These are phyloP conservation scores for Heliconius ismenius DNA, from an alignment of 2,888 invertebrate genomes.

Conservation along the genomic window DNA sequence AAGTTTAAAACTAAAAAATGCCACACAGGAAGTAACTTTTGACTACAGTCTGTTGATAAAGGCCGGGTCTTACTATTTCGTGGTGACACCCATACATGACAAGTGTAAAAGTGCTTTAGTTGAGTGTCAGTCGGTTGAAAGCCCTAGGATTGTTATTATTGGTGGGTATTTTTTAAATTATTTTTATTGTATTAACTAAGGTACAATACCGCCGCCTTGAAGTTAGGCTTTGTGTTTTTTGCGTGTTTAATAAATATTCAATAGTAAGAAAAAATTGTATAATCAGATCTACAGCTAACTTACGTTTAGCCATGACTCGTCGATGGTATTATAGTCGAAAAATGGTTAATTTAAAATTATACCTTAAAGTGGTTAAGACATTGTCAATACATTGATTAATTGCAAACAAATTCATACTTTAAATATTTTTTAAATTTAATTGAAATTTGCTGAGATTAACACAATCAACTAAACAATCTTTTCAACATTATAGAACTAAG, in stretches of 20 bases:
- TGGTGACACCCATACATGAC: slow-evolving; percentile 64
- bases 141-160: slow-evolving; percentile 65
- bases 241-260: neutral
- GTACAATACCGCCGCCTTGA: neutral
- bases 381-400: neutral
- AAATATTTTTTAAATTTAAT: neutral
- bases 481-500: neutral
- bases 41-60: slow-evolving; percentile 62
- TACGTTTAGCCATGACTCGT: no score
- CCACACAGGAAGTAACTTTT: slow-evolving; percentile 61
- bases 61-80: slow-evolving; percentile 65
- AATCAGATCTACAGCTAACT: neutral
- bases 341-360: neutral
- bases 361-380: neutral
- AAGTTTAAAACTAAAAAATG: slow-evolving; percentile 52
- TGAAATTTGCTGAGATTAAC: neutral
- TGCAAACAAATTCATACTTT: neutral
- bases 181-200: neutral
- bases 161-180: slow-evolving; percentile 56
- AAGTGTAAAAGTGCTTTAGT: slow-evolving; percentile 50
- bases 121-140: slow-evolving; percentile 61
- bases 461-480: neutral
- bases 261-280: neutral
- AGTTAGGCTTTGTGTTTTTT: neutral
- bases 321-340: neutral